Percentiles rank a stretch among this genome's conserved stretches.
phyloP scores from a whole-genome alignment of 2,113 vertebrate genomes.

The Ammodytes marinus region DNA sequence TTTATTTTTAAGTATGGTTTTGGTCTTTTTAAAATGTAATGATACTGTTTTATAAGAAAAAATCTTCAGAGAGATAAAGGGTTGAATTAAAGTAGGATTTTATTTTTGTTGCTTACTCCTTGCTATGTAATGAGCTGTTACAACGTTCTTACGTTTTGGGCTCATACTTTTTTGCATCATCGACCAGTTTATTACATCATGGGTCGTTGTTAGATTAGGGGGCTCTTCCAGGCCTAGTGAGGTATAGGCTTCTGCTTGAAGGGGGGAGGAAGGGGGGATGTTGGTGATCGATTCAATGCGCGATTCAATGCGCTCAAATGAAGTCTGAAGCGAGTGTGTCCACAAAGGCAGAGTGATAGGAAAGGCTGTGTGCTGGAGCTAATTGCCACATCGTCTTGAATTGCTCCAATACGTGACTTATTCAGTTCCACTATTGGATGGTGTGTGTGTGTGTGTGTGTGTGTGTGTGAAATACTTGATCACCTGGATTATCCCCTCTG shows the following conservation, averaged over 20 bases:
- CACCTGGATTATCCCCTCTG: conserved; percentile 24
- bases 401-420: conserved; percentile 29
- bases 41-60: no score
- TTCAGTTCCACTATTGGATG: conserved; percentile 20
- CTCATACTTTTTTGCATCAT: no score
- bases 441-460: no score
- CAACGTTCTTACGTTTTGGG: no score
- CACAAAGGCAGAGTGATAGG: conserved; percentile 26
- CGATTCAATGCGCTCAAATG: conserved; percentile 21
- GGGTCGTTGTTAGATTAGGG: no score
- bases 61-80: no score
- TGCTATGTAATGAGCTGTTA: no score
- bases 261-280: neutral
- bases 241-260: neutral
- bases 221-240: neutral
- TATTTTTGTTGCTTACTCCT: no score
- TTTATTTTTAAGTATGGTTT: no score
- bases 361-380: conserved; percentile 34
- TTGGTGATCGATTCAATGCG: conserved; percentile 47
- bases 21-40: no score
- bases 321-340: conserved; percentile 43
- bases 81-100: no score
- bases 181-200: no score
- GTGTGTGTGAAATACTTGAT: conserved; percentile 42
- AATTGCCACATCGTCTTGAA: conserved; percentile 46